Base-by-base conservation (phyloP, 2,888 invertebrate genomes). In the Aspidiotus rigidus region DNA sequence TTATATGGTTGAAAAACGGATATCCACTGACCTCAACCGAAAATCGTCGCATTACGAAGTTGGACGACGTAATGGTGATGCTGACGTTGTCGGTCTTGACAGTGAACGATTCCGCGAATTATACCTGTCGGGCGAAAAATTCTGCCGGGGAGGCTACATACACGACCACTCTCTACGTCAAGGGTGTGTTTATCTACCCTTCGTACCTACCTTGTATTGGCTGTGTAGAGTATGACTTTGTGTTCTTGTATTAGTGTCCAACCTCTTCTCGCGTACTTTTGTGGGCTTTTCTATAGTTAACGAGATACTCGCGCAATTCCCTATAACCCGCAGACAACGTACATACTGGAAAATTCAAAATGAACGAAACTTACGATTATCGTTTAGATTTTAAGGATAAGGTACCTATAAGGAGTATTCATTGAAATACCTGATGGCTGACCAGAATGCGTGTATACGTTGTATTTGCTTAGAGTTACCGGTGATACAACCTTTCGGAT, bases 1-100 rank as follows among this genome's bases (percentile, higher is more conserved):
- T 90, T 73, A 81, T 82, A 64, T 78, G 83, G 83, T 77, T 80
- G 54, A 82, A 83, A 76, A 80, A 83, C 74, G 79, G 79, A 69
- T 73, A 75, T 59, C 74, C 74, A 8, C 28, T 74, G 67, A 72
- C 71, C 15, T 71, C 62, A 55, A 41, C n/a, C 62, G 71, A 40
- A 69, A 69, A 59, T 61, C 71, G 54, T 69, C 72, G 71, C 53
- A 72, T 72, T 28, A 73, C 72, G 59, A 71, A 71, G 70, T 71
- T 76, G 44, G 81, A 81, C 75, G 81, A 81, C 72, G 79, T 78
- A 67, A 80, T 81, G 10, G 76, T 79, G 67, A 79, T 81, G 71
- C 75, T 81, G 54, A 79, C 80, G 1, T 75, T 81, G 72, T 77
- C 79, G 62, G 78, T 79, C 71, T 77, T 80, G 15, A 78, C 78